Evolutionary conservation across 2,888 invertebrate species (phyloP).

Genomic region (Lamellibrachia satsuma): DNA sequence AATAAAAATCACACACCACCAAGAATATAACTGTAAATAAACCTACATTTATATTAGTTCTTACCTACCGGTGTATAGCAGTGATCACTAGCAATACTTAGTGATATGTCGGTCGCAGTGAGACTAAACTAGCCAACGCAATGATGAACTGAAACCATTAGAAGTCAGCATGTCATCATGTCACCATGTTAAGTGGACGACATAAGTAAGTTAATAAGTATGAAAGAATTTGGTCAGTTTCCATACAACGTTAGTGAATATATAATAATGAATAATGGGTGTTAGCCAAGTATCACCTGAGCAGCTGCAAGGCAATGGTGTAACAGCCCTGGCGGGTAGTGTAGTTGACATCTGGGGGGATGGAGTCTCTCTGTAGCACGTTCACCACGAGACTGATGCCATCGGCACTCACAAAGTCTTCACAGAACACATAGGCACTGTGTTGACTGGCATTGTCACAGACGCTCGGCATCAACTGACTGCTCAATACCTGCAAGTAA

Average conservation of each 20-base stretch:
- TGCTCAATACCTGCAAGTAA: constrained; percentile 64
- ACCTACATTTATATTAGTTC: no score
- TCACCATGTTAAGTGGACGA: neutral
- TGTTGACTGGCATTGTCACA: constrained; percentile 58
- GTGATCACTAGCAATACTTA: no score
- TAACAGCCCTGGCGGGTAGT: constrained; percentile 67
- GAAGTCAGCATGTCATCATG: no score
- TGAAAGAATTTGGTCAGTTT: neutral
- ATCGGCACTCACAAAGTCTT: constrained; percentile 65
- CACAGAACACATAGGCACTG: constrained; percentile 63
- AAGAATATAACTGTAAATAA: no score
- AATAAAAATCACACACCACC: no score
- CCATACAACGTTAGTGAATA: neutral
- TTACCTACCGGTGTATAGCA: no score
- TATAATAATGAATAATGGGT: neutral
- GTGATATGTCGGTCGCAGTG: no score
- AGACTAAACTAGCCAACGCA: no score
- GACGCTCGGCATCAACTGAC: constrained; percentile 65
- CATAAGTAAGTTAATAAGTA: no score
- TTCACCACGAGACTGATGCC: constrained; percentile 66
- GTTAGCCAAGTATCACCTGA: constrained; percentile 54
- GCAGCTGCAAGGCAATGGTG: constrained; percentile 65
- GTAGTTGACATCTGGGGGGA: constrained; percentile 66
- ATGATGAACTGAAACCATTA: no score
- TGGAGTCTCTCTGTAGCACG: constrained; percentile 66